Evolutionary conservation across 2,113 vertebrate species (phyloP).

Genomic region (Mastomys natalensis): DNA sequence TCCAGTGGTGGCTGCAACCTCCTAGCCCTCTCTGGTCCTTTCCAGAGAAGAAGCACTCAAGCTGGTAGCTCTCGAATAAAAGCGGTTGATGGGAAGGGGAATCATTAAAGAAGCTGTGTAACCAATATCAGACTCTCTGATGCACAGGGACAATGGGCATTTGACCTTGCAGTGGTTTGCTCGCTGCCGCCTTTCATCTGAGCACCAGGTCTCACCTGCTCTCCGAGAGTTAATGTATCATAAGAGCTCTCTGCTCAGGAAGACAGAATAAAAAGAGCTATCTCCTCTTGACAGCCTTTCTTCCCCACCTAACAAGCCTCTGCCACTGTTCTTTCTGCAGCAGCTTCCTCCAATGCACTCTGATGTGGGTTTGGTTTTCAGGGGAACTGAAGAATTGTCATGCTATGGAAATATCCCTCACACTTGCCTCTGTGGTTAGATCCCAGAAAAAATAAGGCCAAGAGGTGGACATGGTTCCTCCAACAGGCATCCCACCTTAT

Average conservation of each 20-base stretch:
- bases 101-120: constrained; percentile 14
- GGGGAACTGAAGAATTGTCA: neutral
- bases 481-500: neutral
- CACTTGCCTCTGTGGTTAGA: neutral
- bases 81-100: constrained; percentile 65
- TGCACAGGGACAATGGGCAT: constrained; percentile 47
- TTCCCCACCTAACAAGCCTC: neutral
- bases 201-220: constrained; percentile 19
- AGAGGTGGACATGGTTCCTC: neutral
- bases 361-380: neutral
- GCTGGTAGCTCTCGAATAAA: constrained; percentile 44
- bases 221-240: constrained; percentile 22
- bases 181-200: neutral
- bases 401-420: neutral
- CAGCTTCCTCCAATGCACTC: neutral
- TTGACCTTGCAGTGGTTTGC: constrained; percentile 21
- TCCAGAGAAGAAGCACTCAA: neutral
- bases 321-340: neutral
- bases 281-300: constrained; percentile 38
- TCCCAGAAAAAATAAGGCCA: neutral
- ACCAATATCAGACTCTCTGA: constrained; percentile 51
- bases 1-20: neutral
- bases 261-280: constrained; percentile 59
- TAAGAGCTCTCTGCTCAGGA: constrained; percentile 38
- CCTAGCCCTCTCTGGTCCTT: neutral